phyloP scores from a whole-genome alignment of 2,888 invertebrate genomes.

The Tigriopus californicus region DNA sequence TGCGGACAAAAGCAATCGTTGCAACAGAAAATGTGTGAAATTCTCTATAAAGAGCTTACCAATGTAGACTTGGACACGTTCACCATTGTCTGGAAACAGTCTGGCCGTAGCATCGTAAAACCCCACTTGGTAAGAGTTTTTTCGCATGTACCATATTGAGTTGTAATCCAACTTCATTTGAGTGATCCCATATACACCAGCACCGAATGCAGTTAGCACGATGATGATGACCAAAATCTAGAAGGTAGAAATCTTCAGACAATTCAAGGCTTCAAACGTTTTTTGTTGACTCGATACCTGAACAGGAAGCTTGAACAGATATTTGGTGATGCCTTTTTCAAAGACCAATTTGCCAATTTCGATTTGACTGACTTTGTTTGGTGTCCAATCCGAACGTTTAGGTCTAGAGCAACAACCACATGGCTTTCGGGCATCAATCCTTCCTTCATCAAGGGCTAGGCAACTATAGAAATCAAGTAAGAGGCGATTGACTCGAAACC shows the following conservation, averaged over 20 bases:
- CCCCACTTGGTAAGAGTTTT: conserved; percentile 27
- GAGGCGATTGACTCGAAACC: background rate
- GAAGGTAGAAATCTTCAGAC: background rate
- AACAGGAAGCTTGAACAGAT: conserved; percentile 26
- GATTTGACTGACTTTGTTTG: conserved; percentile 19
- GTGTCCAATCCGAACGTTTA: conserved; percentile 28
- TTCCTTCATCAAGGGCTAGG: conserved; percentile 29
- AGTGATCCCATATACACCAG: conserved; percentile 21
- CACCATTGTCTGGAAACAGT: conserved; percentile 27
- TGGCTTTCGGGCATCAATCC: conserved; percentile 22
- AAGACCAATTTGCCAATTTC: conserved; percentile 28
- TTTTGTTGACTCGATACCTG: conserved; percentile 22
- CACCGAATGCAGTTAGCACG: background rate
- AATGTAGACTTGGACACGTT: conserved; percentile 19
- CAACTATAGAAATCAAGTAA: background rate
- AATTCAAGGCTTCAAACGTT: background rate
- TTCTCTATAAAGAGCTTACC: background rate
- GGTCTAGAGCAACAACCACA: conserved; percentile 14
- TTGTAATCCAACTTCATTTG: conserved; percentile 28
- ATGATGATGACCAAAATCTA: conserved; percentile 23
- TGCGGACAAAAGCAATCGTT: too few relatives aligned
- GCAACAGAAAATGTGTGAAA: too few relatives aligned
- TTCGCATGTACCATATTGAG: conserved; percentile 28
- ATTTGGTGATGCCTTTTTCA: conserved; percentile 27
- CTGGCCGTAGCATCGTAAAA: conserved; percentile 26